Conservation (phyloP, 2,113 vertebrate species). For the Lampris incognitus region DNA sequence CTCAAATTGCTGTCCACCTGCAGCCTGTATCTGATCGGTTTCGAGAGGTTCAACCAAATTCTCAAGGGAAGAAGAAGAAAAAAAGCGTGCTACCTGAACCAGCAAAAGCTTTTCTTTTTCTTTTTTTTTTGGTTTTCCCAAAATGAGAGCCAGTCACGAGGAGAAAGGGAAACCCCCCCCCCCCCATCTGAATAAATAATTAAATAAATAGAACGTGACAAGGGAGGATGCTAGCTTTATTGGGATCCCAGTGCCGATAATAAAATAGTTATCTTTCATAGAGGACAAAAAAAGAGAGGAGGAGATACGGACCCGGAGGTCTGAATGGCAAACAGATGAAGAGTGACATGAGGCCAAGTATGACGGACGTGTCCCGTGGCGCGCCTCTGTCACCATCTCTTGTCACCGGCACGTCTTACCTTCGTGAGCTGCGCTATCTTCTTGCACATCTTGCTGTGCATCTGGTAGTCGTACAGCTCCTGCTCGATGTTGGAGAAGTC, state of each 20-base stretch:
- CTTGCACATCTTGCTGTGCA: slow-evolving; percentile 98
- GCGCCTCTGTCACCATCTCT: slow-evolving; percentile 17
- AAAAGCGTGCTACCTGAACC: no score
- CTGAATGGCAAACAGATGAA: slow-evolving; percentile 9
- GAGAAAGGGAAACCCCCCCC: slow-evolving; percentile 9
- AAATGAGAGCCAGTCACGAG: slow-evolving; percentile 54
- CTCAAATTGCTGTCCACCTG: slow-evolving; percentile 25
- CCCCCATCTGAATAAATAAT: slow-evolving; percentile 33
- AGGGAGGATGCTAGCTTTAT: neutral
- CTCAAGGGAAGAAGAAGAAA: neutral
- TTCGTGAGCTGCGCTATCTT: slow-evolving; percentile 99
- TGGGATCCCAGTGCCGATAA: neutral
- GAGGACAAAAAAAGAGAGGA: no score
- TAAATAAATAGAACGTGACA: neutral
- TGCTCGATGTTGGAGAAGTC: slow-evolving; percentile 79
- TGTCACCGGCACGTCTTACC: slow-evolving; percentile 80
- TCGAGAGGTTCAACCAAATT: neutral
- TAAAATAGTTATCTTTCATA: no score
- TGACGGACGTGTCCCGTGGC: slow-evolving; percentile 14
- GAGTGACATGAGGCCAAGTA: slow-evolving; percentile 20
- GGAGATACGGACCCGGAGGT: no score
- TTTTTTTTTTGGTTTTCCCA: no score
- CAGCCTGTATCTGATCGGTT: slow-evolving; percentile 35
- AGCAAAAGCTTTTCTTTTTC: no score
- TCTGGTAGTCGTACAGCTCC: slow-evolving; percentile 84